Conservation (phyloP, 1,140 invertebrate genomes). For the Orius insidiosus region DNA sequence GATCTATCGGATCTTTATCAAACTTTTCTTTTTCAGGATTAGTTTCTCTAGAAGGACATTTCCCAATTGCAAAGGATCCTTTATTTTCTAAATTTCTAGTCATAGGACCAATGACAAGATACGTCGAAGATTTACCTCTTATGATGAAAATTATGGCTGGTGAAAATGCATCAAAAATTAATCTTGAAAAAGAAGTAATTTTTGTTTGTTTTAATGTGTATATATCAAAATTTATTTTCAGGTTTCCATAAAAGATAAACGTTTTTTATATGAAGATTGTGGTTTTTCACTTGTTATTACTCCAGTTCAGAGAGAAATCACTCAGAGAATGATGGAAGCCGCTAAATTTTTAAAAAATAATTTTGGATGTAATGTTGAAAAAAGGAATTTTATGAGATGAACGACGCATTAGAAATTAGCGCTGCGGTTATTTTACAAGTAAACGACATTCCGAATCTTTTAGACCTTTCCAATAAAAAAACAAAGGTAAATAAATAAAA, state of each 20-base stretch:
- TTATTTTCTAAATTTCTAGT: constrained; percentile 29
- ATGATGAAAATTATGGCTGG: constrained; percentile 41
- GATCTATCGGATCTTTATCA: background rate
- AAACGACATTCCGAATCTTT: constrained; percentile 30
- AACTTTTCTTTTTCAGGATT: constrained; percentile 25
- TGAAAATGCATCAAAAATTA: constrained; percentile 25
- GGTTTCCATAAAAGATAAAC: constrained; percentile 37
- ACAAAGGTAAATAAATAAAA: constrained; percentile 25
- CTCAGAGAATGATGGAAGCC: constrained; percentile 43
- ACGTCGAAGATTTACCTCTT: constrained; percentile 62
- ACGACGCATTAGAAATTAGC: constrained; percentile 32
- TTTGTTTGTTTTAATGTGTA: no score
- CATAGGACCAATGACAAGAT: constrained; percentile 63
- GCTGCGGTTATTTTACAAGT: constrained; percentile 29
- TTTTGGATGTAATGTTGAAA: constrained; percentile 36
- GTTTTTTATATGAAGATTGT: constrained; percentile 44
- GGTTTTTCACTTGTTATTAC: constrained; percentile 46
- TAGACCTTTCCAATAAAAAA: constrained; percentile 27
- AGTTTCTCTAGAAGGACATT: constrained; percentile 36
- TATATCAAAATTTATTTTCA: constrained; percentile 13
- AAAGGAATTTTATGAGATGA: constrained; percentile 26
- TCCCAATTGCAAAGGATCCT: constrained; percentile 31
- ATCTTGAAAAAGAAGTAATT: constrained; percentile 26
- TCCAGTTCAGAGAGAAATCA: constrained; percentile 56
- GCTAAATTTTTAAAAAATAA: constrained; percentile 39